Conservation (phyloP, 1,140 invertebrate species). For the Agraylea sexmaculata region DNA sequence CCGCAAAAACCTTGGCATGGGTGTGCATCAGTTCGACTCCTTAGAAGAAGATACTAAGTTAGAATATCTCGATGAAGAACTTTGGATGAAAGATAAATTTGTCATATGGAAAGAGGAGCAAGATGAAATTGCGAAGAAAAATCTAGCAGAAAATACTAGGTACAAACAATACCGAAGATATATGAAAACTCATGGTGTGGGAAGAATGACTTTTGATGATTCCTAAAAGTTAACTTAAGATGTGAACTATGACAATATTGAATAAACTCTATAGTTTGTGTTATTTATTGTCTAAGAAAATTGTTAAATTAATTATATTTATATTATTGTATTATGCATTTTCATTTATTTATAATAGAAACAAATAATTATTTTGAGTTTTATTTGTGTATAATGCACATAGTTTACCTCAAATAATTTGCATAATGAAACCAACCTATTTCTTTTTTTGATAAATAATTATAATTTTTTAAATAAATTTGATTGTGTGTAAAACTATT, state of each 20-base stretch:
- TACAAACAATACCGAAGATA: slow-evolving; percentile 71
- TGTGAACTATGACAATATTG: background rate
- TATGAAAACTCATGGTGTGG: slow-evolving; percentile 66
- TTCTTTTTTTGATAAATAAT: too few relatives aligned
- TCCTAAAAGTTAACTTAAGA: slow-evolving; percentile 43
- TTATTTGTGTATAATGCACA: too few relatives aligned
- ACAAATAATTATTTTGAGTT: too few relatives aligned
- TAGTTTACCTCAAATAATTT: too few relatives aligned
- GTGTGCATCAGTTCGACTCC: slow-evolving; percentile 53
- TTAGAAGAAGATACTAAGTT: slow-evolving; percentile 63
- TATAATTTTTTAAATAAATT: too few relatives aligned
- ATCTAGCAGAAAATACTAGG: slow-evolving; percentile 62
- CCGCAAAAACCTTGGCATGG: slow-evolving; percentile 60
- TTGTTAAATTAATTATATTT: background rate
- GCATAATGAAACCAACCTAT: too few relatives aligned
- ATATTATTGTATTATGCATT: background rate
- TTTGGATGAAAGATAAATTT: slow-evolving; percentile 77
- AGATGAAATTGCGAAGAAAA: slow-evolving; percentile 71
- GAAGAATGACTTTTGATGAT: slow-evolving; percentile 71
- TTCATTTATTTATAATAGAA: too few relatives aligned
- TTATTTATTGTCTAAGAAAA: background rate
- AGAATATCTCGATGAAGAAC: slow-evolving; percentile 58
- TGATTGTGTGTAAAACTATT: too few relatives aligned
- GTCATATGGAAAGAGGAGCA: slow-evolving; percentile 64
- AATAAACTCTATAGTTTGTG: background rate